A percentile compares a stretch with the other conserved stretches of the same genome.
Evolutionary conservation across 2,113 vertebrate species (phyloP).

Genomic region (Amphilophus citrinellus): DNA sequence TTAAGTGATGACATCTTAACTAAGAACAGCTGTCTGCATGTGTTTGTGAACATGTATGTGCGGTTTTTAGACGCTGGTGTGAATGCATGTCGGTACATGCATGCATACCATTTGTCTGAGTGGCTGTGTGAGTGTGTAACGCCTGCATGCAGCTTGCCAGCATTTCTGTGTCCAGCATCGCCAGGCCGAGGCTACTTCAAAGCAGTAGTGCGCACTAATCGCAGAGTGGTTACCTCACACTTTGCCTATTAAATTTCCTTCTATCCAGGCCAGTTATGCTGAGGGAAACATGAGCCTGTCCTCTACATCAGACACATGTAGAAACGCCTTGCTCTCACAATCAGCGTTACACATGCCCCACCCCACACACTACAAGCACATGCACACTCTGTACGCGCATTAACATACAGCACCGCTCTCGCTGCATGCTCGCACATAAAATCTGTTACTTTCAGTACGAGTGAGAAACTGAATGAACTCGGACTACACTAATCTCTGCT

Average conservation of each 20-base stretch:
- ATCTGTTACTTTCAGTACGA: neutral
- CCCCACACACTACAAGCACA: neutral
- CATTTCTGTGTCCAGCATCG: neutral
- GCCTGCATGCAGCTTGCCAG: neutral
- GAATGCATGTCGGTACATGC: neutral
- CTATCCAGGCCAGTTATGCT: slow-evolving; percentile 32
- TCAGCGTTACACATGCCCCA: neutral
- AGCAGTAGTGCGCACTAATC: slow-evolving; percentile 26
- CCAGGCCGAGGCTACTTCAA: neutral
- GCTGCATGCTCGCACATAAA: neutral
- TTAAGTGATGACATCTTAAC: slow-evolving; percentile 4
- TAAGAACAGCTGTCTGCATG: slow-evolving; percentile 14
- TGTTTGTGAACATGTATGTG: neutral
- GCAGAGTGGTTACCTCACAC: slow-evolving; percentile 35
- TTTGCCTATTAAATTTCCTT: slow-evolving; percentile 56
- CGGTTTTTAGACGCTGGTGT: neutral
- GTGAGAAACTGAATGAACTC: slow-evolving; percentile 13
- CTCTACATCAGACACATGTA: slow-evolving; percentile 11
- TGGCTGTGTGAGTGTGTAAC: neutral
- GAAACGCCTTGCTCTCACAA: slow-evolving; percentile 5
- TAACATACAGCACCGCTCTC: neutral
- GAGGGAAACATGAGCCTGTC: slow-evolving; percentile 43
- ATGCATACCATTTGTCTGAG: neutral
- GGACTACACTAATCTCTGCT: neutral
- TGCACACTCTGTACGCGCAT: neutral